Percentiles rank a stretch among this genome's conserved stretches.
Evolutionary conservation across 2,797 vertebrate species (phyloP).

Genomic region (Eulemur mongoz): DNA sequence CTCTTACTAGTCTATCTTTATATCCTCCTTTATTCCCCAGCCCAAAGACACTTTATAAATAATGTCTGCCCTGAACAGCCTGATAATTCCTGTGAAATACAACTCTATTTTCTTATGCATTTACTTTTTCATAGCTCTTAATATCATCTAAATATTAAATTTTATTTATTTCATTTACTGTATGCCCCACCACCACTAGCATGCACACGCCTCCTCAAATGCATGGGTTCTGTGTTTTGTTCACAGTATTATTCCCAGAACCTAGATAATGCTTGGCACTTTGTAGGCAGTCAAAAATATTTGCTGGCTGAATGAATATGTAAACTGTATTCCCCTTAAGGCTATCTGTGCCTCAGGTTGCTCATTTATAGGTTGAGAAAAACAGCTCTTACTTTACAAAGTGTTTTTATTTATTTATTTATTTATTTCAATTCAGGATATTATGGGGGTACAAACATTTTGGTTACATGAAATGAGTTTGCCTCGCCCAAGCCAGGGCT

Average conservation of each 20-base stretch:
- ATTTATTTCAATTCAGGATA: no score
- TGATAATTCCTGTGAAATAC: not conserved
- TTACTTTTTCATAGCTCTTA: not conserved
- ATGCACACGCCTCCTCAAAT: not conserved
- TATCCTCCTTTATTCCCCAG: not conserved
- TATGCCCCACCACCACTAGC: not conserved
- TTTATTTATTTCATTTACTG: not conserved
- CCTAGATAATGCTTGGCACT: not conserved
- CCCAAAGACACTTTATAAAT: not conserved
- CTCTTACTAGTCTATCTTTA: not conserved
- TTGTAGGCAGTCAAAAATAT: not conserved
- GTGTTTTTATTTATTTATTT: not conserved
- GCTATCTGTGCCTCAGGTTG: not conserved
- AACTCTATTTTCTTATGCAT: not conserved
- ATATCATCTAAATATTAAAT: not conserved
- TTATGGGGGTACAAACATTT: no score
- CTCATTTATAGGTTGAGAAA: not conserved
- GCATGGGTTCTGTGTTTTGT: not conserved
- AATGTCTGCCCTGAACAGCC: not conserved
- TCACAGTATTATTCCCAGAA: not conserved
- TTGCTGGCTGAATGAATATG: not conserved
- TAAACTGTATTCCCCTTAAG: not conserved
- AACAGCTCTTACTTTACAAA: not conserved
- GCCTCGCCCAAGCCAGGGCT: no score
- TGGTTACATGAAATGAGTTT: no score